phyloP scores from a whole-genome alignment of 2,113 vertebrate genomes.

The Vombatus ursinus region DNA sequence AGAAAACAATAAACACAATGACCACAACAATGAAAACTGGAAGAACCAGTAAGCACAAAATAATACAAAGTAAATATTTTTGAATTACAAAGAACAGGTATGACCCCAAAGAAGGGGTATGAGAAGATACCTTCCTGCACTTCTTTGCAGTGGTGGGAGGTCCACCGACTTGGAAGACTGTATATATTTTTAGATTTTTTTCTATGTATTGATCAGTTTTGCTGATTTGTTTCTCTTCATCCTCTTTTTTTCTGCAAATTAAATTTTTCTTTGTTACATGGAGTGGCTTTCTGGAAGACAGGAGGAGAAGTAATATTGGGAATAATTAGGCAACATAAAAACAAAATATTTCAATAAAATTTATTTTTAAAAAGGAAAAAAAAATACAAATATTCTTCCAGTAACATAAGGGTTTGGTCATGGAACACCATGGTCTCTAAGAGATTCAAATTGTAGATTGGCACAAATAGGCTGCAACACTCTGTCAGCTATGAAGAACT shows the following conservation, averaged over 20 bases:
- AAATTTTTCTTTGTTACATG: neutral
- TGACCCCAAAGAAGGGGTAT: neutral
- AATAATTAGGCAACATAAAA: neutral
- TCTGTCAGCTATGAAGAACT: neutral
- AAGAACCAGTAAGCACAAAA: neutral
- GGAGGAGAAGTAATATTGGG: neutral
- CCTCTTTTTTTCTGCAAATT: neutral
- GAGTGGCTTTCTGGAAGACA: too few relatives aligned
- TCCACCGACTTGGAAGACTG: neutral
- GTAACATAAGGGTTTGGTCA: neutral
- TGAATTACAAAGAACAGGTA: neutral
- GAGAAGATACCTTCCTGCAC: neutral
- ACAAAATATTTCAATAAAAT: neutral
- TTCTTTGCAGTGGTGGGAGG: neutral
- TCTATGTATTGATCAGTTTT: neutral
- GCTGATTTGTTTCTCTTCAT: neutral
- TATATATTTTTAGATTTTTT: neutral
- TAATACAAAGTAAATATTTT: neutral
- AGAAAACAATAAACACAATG: neutral
- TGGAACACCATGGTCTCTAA: neutral
- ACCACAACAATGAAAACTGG: neutral
- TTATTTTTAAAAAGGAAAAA: neutral
- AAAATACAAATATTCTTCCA: neutral
- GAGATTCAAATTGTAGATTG: neutral
- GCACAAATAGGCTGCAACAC: neutral